A percentile compares a stretch with the other conserved stretches of the same genome.
phyloP scores from a whole-genome alignment of 2,888 invertebrate genomes.

The Leucophora obtusa region DNA sequence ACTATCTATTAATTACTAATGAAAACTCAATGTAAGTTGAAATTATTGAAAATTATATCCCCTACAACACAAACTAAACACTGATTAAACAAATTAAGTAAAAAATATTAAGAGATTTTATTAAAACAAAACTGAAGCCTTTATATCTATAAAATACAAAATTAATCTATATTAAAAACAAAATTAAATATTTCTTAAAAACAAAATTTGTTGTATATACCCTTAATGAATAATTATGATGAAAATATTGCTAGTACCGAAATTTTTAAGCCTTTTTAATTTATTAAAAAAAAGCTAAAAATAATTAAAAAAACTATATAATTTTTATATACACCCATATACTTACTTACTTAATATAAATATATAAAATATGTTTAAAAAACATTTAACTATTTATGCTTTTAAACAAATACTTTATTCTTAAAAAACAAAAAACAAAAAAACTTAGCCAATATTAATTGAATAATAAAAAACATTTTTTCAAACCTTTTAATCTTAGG shows the following conservation, averaged over 20 bases:
- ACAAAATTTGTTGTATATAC: constrained; percentile 47
- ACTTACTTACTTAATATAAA: background rate
- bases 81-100: constrained; percentile 5
- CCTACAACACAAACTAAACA: constrained; percentile 19
- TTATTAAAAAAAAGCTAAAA: background rate
- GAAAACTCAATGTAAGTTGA: background rate
- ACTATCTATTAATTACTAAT: background rate
- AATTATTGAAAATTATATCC: constrained; percentile 17
- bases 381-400: constrained; percentile 54
- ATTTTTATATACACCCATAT: constrained; percentile 51
- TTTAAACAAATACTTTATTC: constrained; percentile 43
- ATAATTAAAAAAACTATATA: constrained; percentile 38
- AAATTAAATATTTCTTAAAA: constrained; percentile 6
- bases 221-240: constrained; percentile 29
- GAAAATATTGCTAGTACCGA: constrained; percentile 36
- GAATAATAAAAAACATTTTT: constrained; percentile 11
- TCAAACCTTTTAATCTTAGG: constrained; percentile 16
- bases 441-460: constrained; percentile 20
- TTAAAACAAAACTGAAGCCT: constrained; percentile 43
- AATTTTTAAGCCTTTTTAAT: constrained; percentile 52
- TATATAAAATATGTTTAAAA: constrained; percentile 29
- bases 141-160: constrained; percentile 35
- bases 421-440: constrained; percentile 4
- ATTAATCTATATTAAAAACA: constrained; percentile 18
- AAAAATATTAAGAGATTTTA: constrained; percentile 37